Percentiles rank a stretch among this genome's conserved stretches.
Conservation (phyloP, 1,140 invertebrate genomes). For the Doryteuthis pealeii region DNA sequence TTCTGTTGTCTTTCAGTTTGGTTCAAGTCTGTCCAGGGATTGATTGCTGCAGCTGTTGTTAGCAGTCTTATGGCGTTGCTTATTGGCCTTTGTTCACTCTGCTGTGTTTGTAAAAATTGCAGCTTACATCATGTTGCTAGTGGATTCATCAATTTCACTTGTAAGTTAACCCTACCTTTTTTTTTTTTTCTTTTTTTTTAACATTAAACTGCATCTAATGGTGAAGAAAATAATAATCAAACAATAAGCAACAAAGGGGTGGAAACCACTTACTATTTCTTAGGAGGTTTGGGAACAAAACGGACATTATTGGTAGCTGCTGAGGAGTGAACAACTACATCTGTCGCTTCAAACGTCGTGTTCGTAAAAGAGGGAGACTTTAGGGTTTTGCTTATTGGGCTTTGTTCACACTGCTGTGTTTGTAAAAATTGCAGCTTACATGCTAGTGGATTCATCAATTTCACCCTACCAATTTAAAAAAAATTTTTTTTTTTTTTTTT, state of each 20-base stretch:
- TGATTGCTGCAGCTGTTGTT: slow-evolving; percentile 51
- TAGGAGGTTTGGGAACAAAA: too few species aligned
- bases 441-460: slow-evolving; percentile 47
- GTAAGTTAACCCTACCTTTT: slow-evolving; percentile 36
- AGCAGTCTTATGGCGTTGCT: slow-evolving; percentile 45
- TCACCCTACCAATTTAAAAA: slow-evolving; percentile 25
- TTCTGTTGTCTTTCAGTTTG: slow-evolving; percentile 42
- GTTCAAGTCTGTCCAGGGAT: slow-evolving; percentile 54
- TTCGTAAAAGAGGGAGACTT: too few species aligned
- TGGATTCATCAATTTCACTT: slow-evolving; percentile 50
- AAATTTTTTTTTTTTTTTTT: not conserved
- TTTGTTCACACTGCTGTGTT: slow-evolving; percentile 51
- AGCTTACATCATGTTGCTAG: slow-evolving; percentile 50
- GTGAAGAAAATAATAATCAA: too few species aligned
- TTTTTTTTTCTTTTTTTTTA: not conserved
- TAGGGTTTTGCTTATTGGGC: slow-evolving; percentile 45
- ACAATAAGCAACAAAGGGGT: too few species aligned
- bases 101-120: slow-evolving; percentile 48
- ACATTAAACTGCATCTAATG: too few species aligned
- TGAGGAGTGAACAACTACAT: too few species aligned
- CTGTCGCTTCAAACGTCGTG: too few species aligned
- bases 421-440: slow-evolving; percentile 51
- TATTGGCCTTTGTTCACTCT: slow-evolving; percentile 51
- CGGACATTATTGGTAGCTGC: too few species aligned
- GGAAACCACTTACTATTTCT: too few species aligned